These are phyloP conservation scores for Anser cygnoides DNA, from an alignment of 2,113 vertebrate genomes.

Conservation along the genomic window DNA sequence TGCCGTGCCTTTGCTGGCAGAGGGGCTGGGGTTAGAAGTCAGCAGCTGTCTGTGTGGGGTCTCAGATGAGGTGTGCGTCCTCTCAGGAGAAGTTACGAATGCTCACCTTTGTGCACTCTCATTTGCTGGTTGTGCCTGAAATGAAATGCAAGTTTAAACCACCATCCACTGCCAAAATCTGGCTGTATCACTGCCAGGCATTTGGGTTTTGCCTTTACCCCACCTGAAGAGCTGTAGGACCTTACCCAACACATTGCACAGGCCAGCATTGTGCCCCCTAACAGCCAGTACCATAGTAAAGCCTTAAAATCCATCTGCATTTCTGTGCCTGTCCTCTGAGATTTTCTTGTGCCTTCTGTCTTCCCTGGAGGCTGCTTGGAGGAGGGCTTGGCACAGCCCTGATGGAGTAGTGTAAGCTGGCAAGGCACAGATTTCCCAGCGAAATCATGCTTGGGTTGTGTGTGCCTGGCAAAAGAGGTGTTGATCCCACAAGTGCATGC, in stretches of 20 bases:
- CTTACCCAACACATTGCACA: neutral
- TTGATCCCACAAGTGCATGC: neutral
- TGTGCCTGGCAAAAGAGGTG: fast-evolving
- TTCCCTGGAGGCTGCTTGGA: neutral
- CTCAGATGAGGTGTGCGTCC: fast-evolving
- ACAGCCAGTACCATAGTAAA: neutral
- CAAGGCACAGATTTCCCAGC: neutral
- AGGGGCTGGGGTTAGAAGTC: neutral
- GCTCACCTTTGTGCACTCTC: neutral
- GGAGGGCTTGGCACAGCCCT: neutral
- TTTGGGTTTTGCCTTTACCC: neutral
- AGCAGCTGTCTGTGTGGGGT: neutral
- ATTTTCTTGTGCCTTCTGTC: neutral
- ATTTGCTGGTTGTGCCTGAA: neutral
- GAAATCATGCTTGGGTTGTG: neutral
- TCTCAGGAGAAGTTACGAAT: neutral
- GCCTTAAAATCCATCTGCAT: neutral
- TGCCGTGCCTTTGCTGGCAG: fast-evolving
- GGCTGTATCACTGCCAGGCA: neutral
- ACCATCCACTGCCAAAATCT: neutral
- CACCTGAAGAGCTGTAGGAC: neutral
- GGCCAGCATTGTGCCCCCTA: neutral
- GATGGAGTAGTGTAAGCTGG: neutral
- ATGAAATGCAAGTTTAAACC: neutral
- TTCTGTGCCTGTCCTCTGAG: neutral